Percentiles rank a stretch among this genome's conserved stretches.
Evolutionary conservation across 2,113 vertebrate genomes (phyloP).

Genomic region (Pteropus alecto): DNA sequence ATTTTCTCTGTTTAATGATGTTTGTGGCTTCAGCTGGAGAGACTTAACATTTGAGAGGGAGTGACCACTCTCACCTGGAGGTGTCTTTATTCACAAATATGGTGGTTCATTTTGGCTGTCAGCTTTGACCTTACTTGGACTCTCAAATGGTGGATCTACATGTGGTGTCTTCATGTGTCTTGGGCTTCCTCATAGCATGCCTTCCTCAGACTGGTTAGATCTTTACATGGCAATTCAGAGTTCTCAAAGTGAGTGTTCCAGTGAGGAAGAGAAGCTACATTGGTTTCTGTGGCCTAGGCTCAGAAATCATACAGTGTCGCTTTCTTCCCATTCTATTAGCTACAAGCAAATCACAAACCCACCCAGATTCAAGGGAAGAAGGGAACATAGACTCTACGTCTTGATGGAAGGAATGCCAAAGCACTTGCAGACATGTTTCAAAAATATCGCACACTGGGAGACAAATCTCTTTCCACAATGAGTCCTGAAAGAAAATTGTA

Average conservation of each 20-base stretch:
- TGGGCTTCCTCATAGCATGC: background rate
- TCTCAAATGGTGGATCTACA: background rate
- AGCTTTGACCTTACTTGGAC: background rate
- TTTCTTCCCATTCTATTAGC: background rate
- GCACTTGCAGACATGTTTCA: background rate
- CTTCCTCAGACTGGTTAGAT: background rate
- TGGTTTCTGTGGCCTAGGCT: background rate
- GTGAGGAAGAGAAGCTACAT: background rate
- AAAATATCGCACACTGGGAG: background rate
- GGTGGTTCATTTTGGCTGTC: background rate
- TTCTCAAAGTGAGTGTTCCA: background rate
- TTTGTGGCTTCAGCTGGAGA: background rate
- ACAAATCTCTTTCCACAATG: background rate
- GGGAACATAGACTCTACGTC: background rate
- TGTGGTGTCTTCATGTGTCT: background rate
- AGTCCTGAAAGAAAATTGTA: background rate
- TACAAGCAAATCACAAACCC: background rate
- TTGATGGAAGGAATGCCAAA: background rate
- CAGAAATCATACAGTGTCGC: background rate
- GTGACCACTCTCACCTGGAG: background rate
- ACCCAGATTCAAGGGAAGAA: background rate
- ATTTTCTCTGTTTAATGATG: background rate
- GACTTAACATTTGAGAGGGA: background rate
- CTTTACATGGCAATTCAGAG: background rate
- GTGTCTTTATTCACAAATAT: background rate